A percentile compares a stretch with the other conserved stretches of the same genome.
Conservation (phyloP, 2,797 vertebrate species). For the Eurystomus glaucurus region DNA sequence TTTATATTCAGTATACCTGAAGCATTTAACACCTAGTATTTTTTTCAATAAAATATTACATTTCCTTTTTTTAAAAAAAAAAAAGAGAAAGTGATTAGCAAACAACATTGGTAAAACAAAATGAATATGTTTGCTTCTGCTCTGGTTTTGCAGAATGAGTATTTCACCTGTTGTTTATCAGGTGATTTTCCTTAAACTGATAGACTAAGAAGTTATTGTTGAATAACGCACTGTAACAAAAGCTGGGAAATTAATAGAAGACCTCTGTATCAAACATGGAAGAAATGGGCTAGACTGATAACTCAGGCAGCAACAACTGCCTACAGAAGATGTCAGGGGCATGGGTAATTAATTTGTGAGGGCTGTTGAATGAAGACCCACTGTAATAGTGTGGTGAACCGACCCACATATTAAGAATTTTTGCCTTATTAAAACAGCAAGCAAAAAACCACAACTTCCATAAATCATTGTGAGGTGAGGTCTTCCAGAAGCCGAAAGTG, state of each 20-base stretch:
- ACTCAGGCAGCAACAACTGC: not conserved
- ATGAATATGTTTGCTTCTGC: not conserved
- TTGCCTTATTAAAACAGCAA: too few relatives aligned
- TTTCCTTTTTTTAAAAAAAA: fast-evolving
- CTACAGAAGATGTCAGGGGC: fast-evolving
- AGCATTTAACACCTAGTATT: not conserved
- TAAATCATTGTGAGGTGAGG: too few relatives aligned
- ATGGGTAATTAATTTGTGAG: not conserved
- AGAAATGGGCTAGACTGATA: not conserved
- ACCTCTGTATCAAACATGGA: not conserved
- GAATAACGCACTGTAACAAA: not conserved
- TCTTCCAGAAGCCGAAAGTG: too few relatives aligned
- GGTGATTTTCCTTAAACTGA: not conserved
- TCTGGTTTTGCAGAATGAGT: not conserved
- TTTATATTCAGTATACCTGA: not conserved
- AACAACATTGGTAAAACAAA: not conserved
- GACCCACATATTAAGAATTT: too few relatives aligned
- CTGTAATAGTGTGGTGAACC: too few relatives aligned
- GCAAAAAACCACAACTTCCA: too few relatives aligned
- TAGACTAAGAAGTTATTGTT: not conserved
- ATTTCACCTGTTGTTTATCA: not conserved
- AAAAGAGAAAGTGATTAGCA: not conserved
- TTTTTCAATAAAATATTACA: not conserved
- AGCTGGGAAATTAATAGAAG: not conserved
- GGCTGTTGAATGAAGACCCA: not conserved